These are phyloP conservation scores for Dolomedes plantarius DNA, from an alignment of 2,888 invertebrate genomes.

Conservation along the genomic window DNA sequence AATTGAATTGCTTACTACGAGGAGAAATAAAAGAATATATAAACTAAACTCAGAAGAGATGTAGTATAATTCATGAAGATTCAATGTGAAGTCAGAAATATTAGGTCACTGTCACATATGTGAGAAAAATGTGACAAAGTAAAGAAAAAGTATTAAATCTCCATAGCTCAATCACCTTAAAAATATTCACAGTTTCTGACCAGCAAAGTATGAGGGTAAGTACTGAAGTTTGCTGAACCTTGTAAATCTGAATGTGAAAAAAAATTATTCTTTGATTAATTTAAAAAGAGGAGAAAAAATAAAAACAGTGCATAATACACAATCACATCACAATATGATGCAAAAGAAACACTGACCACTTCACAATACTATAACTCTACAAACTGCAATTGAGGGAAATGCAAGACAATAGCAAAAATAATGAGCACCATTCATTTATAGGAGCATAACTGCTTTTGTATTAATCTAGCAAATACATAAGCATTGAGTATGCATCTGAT, in stretches of 20 bases:
- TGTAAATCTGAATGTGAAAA: constrained; percentile 17
- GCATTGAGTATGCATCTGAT: constrained; percentile 61
- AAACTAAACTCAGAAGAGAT: too few relatives aligned
- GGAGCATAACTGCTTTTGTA: constrained; percentile 49
- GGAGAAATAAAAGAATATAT: too few relatives aligned
- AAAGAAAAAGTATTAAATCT: not conserved
- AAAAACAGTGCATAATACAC: constrained; percentile 66
- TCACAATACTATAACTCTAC: constrained; percentile 68
- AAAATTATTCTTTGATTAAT: constrained; percentile 23
- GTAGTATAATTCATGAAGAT: too few relatives aligned
- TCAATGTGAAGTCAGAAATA: too few relatives aligned
- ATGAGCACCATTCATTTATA: constrained; percentile 55
- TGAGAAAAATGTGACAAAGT: not conserved
- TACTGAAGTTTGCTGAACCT: constrained; percentile 71
- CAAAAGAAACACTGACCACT: constrained; percentile 64
- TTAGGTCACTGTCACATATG: not conserved
- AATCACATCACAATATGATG: constrained; percentile 63
- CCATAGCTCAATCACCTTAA: not conserved
- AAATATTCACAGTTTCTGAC: not conserved
- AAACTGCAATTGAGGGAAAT: constrained; percentile 59
- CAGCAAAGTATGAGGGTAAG: not conserved
- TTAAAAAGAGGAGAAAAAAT: constrained; percentile 50
- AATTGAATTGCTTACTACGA: too few relatives aligned
- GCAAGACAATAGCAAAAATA: constrained; percentile 70
- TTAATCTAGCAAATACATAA: constrained; percentile 63